phyloP scores from a whole-genome alignment of 2,888 invertebrate genomes.

The Campopleginae sp. region DNA sequence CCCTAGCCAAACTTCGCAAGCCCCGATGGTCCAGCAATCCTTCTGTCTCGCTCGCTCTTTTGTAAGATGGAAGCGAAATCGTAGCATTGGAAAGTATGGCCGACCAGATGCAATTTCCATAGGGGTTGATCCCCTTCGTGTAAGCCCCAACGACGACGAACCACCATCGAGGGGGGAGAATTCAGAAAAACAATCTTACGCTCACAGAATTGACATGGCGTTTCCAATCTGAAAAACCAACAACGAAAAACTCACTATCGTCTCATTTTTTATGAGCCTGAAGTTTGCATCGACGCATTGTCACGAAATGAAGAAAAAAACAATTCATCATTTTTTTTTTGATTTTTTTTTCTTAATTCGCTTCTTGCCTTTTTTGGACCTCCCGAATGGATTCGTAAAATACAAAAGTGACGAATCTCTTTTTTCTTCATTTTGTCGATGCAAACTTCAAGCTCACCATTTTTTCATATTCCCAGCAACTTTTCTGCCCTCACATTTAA shows the following conservation, averaged over 20 bases:
- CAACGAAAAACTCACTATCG: not conserved
- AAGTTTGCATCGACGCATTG: no score
- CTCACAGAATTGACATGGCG: slow-evolving; percentile 17
- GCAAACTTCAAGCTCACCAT: no score
- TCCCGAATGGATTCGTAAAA: no score
- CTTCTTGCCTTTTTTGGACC: no score
- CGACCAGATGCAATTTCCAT: slow-evolving; percentile 78
- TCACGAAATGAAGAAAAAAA: no score
- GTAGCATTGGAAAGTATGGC: slow-evolving; percentile 81
- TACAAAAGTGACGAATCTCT: no score
- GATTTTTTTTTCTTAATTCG: no score
- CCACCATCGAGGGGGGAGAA: slow-evolving; percentile 48
- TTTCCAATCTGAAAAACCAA: slow-evolving; percentile 2
- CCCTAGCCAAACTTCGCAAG: slow-evolving; percentile 61
- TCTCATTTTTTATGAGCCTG: no score
- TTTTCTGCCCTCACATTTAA: not conserved
- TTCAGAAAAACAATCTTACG: slow-evolving; percentile 37
- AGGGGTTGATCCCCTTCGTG: slow-evolving; percentile 69
- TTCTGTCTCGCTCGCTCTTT: slow-evolving; percentile 75
- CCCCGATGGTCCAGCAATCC: slow-evolving; percentile 52
- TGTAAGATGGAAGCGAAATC: slow-evolving; percentile 80
- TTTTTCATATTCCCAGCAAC: not conserved
- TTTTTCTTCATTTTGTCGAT: no score
- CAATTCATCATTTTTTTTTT: no score
- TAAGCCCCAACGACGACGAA: slow-evolving; percentile 23